These are phyloP conservation scores for Sminthurides bifidus DNA, from an alignment of 1,140 invertebrate genomes.

Conservation along the genomic window DNA sequence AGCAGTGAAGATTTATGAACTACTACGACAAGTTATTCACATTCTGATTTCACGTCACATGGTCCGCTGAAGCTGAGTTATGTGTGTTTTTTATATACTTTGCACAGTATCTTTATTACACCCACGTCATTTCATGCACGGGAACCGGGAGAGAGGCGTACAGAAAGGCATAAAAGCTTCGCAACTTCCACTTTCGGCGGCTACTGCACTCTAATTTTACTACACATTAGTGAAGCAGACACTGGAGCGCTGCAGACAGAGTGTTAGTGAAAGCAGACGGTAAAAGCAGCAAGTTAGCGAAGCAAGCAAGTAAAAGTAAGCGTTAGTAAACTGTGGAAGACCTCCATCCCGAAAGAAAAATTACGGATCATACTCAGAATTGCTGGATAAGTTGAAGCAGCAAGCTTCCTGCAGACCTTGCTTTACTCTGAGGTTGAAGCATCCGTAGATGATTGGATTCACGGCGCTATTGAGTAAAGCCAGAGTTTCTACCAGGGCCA, in stretches of 20 bases:
- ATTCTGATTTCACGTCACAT: no score
- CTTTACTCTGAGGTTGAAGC: constrained; percentile 37
- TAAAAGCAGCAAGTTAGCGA: not conserved
- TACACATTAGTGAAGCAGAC: not conserved
- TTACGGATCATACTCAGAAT: constrained; percentile 26
- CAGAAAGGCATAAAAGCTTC: no score
- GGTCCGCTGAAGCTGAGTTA: no score
- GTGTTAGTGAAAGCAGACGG: not conserved
- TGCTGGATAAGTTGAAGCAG: constrained; percentile 23
- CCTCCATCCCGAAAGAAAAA: no score
- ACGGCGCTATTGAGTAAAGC: constrained; percentile 40
- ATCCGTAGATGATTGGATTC: constrained; percentile 40
- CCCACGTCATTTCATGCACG: no score
- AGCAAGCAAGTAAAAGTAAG: constrained; percentile 1
- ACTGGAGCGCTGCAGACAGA: not conserved
- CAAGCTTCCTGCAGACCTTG: constrained; percentile 28
- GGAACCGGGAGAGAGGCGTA: no score
- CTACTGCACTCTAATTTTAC: not conserved
- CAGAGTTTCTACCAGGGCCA: constrained; percentile 37
- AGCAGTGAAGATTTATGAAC: no score
- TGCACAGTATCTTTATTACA: no score
- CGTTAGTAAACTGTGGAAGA: no score
- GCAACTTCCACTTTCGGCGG: no score
- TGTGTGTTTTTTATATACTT: no score
- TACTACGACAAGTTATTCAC: no score